Base-by-base conservation (phyloP, 2,888 invertebrate genomes). In the Tiphia femorata region DNA sequence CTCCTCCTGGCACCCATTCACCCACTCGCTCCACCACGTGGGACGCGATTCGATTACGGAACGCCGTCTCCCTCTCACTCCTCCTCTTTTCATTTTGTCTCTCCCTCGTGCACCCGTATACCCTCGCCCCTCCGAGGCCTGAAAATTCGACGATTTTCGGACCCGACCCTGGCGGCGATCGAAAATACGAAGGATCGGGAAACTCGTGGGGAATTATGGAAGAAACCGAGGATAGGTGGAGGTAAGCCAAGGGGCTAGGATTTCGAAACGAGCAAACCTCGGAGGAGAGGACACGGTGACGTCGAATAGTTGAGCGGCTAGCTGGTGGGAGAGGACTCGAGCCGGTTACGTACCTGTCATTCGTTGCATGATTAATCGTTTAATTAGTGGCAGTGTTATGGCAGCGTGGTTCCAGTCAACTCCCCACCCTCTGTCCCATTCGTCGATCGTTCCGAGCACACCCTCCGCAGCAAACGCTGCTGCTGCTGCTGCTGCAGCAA, bases 341-440 rank as follows among this genome's bases (percentile, higher is more conserved):
- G 73, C 76, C 75, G 66, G 77, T 75, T 77, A 73, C 74, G 70
- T 69, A 70, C 73, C 71, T 76, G 80, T 80, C 79, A 75, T 79
- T 79, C 79, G 79, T 72, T 73, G 73, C 74, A 81, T 82, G 81
- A 81, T 81, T 79, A 81, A 82, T 82, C 79, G 81, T 80, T 81
- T 82, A 82, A 82, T 82, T 81, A 81, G 77, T 76, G 77, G 72
- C 76, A 76, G 73, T 79, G 80, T 80, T 79, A 79, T 79, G 77
- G 72, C 70, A 67, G 71, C 70, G 57, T 75, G 76, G 72, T 75
- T 79, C 68, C 63, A 71, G 72, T 70, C 70, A 66, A 65, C 52
- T 60, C 58, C 52, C 52, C 46, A 14, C 38, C 49, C 27, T 14
- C 33, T n/a, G 14, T 17, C 37, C 19, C 40, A 17, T 50, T 14